These are phyloP conservation scores for Carpatolechia fugitivella DNA, from an alignment of 2,888 invertebrate species.

Conservation along the genomic window DNA sequence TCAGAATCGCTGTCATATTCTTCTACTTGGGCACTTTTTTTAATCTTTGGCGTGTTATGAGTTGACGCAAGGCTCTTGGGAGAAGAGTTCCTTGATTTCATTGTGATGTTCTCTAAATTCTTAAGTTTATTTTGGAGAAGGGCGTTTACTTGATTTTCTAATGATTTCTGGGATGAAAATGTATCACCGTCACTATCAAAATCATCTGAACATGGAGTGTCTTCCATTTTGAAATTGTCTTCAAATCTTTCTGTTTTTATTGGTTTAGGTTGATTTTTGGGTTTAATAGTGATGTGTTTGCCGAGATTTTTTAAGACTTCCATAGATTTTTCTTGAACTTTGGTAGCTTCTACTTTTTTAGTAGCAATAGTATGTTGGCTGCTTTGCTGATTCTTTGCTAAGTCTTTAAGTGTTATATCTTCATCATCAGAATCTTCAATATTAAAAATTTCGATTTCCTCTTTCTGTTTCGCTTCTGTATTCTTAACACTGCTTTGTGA, in stretches of 20 bases:
- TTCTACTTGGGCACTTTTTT: conserved; percentile 13
- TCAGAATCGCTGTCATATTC: conserved; percentile 29
- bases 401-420: conserved; percentile 29
- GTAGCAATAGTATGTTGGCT: background rate
- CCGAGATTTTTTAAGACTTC: conserved; percentile 45
- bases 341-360: background rate
- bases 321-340: conserved; percentile 19
- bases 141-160: conserved; percentile 27
- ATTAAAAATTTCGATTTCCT: conserved; percentile 62
- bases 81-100: conserved; percentile 54
- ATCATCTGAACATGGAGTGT: conserved; percentile 25
- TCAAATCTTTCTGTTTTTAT: background rate
- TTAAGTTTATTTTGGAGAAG: conserved; percentile 50
- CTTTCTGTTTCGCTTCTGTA: conserved; percentile 37
- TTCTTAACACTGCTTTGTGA: conserved; percentile 26
- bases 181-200: background rate
- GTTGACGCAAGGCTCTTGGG: conserved; percentile 28
- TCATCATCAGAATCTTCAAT: conserved; percentile 70
- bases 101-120: conserved; percentile 56
- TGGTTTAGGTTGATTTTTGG: conserved; percentile 30
- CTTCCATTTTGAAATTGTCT: conserved; percentile 19
- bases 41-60: conserved; percentile 22
- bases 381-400: conserved; percentile 5
- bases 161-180: background rate
- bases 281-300: conserved; percentile 53